Conservation (phyloP, 2,888 invertebrate species). For the Nipponacmea schrenckii region DNA sequence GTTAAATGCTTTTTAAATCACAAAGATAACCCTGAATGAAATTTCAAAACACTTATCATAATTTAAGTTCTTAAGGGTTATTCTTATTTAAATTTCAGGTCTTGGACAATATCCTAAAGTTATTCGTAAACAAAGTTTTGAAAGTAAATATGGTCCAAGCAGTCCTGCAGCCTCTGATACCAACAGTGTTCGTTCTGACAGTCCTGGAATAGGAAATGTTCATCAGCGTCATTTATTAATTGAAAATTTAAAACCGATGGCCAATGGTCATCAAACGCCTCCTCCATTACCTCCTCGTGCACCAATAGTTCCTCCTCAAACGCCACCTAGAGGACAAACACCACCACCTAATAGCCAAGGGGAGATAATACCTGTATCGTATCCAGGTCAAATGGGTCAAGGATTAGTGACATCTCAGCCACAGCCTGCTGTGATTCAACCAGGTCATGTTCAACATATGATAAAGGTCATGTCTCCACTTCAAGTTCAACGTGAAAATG, state of each 20-base stretch:
- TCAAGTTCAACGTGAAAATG: conserved; percentile 65
- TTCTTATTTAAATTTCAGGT: conserved; percentile 16
- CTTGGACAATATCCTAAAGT: conserved; percentile 66
- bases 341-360: conserved; percentile 35
- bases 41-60: too few species aligned
- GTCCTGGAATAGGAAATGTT: conserved; percentile 41
- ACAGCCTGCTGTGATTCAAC: conserved; percentile 35
- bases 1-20: too few species aligned
- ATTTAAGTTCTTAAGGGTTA: too few species aligned
- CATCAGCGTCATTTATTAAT: conserved; percentile 18
- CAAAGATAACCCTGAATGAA: too few species aligned
- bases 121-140: conserved; percentile 87
- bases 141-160: conserved; percentile 81
- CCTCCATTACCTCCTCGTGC: conserved; percentile 68
- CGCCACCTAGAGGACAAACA: conserved; percentile 38
- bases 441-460: conserved; percentile 76
- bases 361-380: conserved; percentile 20
- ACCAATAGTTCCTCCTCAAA: conserved; percentile 36
- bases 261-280: conserved; percentile 70
- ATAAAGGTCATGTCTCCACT: conserved; percentile 82
- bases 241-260: conserved; percentile 18
- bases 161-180: conserved; percentile 89
- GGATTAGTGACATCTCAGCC: neutral
- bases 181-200: conserved; percentile 74
- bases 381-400: conserved; percentile 3